phyloP scores from a whole-genome alignment of 2,888 invertebrate species.

The Drosophila meridionalis region DNA sequence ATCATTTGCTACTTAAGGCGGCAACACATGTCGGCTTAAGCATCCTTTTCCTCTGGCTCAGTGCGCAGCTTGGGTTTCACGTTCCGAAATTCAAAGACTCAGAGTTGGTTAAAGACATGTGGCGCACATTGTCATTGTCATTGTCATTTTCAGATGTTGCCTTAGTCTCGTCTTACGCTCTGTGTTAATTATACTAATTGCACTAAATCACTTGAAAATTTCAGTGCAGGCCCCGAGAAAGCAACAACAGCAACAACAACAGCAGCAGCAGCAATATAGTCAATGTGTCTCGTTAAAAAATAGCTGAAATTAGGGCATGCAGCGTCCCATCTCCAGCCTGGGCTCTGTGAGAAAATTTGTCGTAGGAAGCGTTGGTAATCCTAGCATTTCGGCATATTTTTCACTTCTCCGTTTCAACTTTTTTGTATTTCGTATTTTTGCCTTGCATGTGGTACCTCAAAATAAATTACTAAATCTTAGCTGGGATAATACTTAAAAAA shows the following conservation, averaged over 20 bases:
- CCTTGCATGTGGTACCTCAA: slow-evolving; percentile 72
- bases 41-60: slow-evolving; percentile 31
- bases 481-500: slow-evolving; percentile 50
- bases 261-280: not conserved
- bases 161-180: slow-evolving; percentile 74
- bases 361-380: slow-evolving; percentile 56
- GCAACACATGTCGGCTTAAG: slow-evolving; percentile 74
- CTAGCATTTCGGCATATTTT: slow-evolving; percentile 39
- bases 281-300: slow-evolving; percentile 41
- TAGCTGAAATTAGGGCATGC: slow-evolving; percentile 65
- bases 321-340: slow-evolving; percentile 42
- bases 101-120: slow-evolving; percentile 65
- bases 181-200: slow-evolving; percentile 80
- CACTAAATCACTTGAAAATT: slow-evolving; percentile 79
- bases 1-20: slow-evolving; percentile 64
- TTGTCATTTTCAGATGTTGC: slow-evolving; percentile 71
- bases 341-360: slow-evolving; percentile 71
- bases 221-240: slow-evolving; percentile 23
- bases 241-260: slow-evolving; percentile 4
- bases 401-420: not conserved
- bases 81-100: slow-evolving; percentile 20
- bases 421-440: slow-evolving; percentile 13
- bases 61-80: slow-evolving; percentile 17
- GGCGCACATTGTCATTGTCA: slow-evolving; percentile 35
- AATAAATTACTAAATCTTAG: slow-evolving; percentile 73